phyloP scores from a whole-genome alignment of 2,888 invertebrate genomes.

The Phymatocera aterrima region DNA sequence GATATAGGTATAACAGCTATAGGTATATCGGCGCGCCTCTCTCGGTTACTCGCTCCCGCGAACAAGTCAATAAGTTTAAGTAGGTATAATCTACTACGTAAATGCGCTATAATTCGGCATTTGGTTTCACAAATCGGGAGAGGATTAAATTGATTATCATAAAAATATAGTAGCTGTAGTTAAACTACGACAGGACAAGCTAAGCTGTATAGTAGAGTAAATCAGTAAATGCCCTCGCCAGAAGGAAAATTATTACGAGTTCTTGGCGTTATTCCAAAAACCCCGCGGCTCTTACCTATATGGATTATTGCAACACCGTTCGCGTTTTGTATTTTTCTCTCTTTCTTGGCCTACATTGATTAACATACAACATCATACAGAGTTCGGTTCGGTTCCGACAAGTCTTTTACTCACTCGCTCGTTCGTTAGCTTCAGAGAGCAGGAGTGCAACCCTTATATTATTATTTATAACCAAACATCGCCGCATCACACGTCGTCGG shows the following conservation, averaged over 20 bases:
- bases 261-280: slow-evolving; percentile 62
- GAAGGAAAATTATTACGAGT: slow-evolving; percentile 66
- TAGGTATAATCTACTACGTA: background rate
- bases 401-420: background rate
- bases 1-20: no score
- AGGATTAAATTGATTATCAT: no score
- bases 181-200: background rate
- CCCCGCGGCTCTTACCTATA: slow-evolving; percentile 50
- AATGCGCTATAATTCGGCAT: background rate
- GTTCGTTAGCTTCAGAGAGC: background rate
- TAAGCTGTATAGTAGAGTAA: slow-evolving; percentile 1
- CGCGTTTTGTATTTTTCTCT: background rate
- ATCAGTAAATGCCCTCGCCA: slow-evolving; percentile 49
- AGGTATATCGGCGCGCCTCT: slow-evolving; percentile 47
- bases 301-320: slow-evolving; percentile 62
- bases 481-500: background rate
- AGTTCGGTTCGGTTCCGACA: background rate
- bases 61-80: no score
- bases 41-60: no score
- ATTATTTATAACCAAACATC: background rate
- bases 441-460: slow-evolving; percentile 38
- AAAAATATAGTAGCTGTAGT: no score
- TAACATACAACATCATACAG: no score
- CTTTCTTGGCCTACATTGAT: slow-evolving; percentile 57
- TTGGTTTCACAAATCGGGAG: no score